These are phyloP conservation scores for Eurystomus gularis DNA, from an alignment of 2,113 vertebrate genomes.

Conservation along the genomic window DNA sequence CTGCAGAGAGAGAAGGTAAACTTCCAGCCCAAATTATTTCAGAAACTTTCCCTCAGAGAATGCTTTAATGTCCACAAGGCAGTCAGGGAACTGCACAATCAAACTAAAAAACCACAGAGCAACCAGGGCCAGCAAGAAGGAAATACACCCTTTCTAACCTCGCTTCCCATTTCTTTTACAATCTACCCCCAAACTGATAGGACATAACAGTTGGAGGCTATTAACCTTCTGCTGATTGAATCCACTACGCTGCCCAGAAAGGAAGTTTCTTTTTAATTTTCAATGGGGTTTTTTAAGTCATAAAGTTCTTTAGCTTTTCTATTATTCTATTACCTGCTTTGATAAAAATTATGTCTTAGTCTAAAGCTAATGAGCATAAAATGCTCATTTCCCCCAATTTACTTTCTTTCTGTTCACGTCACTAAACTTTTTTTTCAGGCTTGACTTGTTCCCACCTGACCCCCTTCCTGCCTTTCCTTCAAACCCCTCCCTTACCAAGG, in stretches of 20 bases:
- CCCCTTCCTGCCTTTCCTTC: neutral
- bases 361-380: neutral
- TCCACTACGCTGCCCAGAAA: neutral
- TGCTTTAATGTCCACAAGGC: neutral
- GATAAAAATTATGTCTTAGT: neutral
- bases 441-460: constrained; percentile 17
- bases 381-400: neutral
- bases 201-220: neutral
- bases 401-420: neutral
- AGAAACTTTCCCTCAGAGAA: neutral
- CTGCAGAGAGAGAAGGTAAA: neutral
- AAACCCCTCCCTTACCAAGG: neutral
- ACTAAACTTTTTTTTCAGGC: neutral
- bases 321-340: neutral
- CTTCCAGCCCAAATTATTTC: neutral
- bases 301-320: neutral
- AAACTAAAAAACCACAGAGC: neutral
- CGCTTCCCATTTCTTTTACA: neutral
- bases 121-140: neutral
- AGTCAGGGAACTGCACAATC: neutral
- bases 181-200: neutral
- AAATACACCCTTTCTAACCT: neutral
- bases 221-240: neutral
- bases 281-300: neutral
- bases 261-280: neutral